A percentile compares a stretch with the other conserved stretches of the same genome.
phyloP scores from a whole-genome alignment of 2,113 vertebrate species.

The Craseonycteris thonglongyai region DNA sequence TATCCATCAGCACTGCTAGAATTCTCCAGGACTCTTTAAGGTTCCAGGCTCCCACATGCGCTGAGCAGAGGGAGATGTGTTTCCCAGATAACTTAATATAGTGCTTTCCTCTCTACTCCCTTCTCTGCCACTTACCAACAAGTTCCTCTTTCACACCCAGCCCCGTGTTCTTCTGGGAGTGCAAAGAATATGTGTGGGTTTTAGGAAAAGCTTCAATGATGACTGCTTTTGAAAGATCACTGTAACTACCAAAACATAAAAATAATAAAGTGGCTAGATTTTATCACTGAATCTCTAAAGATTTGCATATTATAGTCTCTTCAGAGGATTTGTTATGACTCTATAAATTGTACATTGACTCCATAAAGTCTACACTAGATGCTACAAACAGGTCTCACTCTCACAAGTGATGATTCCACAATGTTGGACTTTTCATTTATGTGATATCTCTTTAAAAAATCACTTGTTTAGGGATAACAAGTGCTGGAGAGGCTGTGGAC shows the following conservation, averaged over 20 bases:
- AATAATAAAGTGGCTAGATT: not conserved
- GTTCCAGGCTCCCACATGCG: rapidly evolving
- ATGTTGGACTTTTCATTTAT: not conserved
- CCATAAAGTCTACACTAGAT: not conserved
- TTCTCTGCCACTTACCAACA: not conserved
- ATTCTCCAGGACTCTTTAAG: too few relatives aligned
- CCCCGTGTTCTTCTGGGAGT: not conserved
- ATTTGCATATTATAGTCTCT: not conserved
- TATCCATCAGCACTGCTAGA: rapidly evolving
- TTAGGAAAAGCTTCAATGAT: not conserved
- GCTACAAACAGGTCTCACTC: not conserved
- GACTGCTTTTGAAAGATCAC: not conserved
- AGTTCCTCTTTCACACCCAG: not conserved
- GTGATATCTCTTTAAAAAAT: not conserved
- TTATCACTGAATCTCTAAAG: not conserved
- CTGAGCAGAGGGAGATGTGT: too few relatives aligned
- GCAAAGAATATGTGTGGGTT: not conserved
- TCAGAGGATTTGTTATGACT: not conserved
- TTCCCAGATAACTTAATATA: rapidly evolving
- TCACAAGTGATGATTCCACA: not conserved
- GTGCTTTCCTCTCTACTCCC: too few relatives aligned
- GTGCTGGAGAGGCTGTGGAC: too few relatives aligned
- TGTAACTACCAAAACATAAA: not conserved
- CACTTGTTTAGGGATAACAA: too few relatives aligned
- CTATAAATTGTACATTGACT: too few relatives aligned